Conservation (phyloP, 2,113 vertebrate genomes). For the Phoenicopterus ruber region DNA sequence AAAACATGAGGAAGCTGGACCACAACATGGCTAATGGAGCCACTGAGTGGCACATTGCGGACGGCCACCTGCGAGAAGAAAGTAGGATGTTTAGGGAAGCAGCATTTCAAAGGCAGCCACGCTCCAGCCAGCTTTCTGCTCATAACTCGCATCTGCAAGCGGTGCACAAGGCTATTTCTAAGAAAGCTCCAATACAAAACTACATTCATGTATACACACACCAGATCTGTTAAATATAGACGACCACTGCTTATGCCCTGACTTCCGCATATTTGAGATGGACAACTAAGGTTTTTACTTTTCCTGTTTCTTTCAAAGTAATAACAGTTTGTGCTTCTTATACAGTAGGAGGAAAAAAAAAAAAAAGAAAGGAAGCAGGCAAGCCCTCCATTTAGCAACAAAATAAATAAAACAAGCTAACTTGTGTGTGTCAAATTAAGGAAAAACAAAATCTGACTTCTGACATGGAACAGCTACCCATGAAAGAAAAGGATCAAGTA, state of each 20-base stretch:
- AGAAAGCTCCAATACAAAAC: neutral
- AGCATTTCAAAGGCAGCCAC: neutral
- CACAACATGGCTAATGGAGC: conserved; percentile 89
- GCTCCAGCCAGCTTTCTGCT: neutral
- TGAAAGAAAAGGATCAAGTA: neutral
- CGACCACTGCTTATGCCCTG: neutral
- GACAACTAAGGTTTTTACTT: neutral
- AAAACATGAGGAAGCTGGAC: conserved; percentile 96
- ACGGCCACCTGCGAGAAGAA: conserved; percentile 74
- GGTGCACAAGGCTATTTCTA: neutral
- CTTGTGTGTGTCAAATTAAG: neutral
- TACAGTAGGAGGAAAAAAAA: neutral
- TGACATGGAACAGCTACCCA: neutral
- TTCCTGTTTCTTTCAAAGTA: neutral
- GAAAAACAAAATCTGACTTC: neutral
- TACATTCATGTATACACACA: no score
- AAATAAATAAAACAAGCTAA: neutral
- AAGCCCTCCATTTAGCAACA: neutral
- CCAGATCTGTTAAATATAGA: neutral
- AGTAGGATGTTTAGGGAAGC: neutral
- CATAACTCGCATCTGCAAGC: neutral
- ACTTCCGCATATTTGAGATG: neutral
- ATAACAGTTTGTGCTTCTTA: neutral
- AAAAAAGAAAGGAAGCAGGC: neutral
- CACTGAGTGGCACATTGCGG: conserved; percentile 80